These are phyloP conservation scores for Heliconius cydno DNA, from an alignment of 2,888 invertebrate species.

Conservation along the genomic window DNA sequence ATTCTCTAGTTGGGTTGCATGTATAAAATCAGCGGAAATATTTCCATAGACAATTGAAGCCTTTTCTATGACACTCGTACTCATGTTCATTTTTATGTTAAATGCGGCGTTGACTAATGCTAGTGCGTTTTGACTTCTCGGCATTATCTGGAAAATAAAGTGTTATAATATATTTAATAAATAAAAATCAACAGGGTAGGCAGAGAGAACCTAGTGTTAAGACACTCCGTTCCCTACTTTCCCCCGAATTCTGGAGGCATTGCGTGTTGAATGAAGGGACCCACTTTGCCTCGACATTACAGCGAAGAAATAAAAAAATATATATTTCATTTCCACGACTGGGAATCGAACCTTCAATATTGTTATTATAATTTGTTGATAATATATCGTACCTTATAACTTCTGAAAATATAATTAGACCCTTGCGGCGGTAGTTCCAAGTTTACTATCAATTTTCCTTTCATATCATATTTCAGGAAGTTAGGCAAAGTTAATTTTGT, in stretches of 20 bases:
- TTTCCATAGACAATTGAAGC: constrained; percentile 87
- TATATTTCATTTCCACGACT: too few relatives aligned
- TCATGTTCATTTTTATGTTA: constrained; percentile 76
- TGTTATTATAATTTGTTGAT: background rate
- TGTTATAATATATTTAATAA: background rate
- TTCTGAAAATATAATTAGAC: constrained; percentile 79
- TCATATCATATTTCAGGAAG: constrained; percentile 85
- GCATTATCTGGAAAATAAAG: constrained; percentile 85
- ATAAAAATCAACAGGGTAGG: too few relatives aligned
- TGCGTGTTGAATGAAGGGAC: background rate
- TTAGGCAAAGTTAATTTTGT: constrained; percentile 65
- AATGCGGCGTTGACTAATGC: constrained; percentile 91
- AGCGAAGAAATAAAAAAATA: too few relatives aligned
- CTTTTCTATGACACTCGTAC: constrained; percentile 57
- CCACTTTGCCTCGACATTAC: too few relatives aligned
- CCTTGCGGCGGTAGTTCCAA: constrained; percentile 83
- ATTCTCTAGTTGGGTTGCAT: constrained; percentile 84
- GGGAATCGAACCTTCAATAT: background rate
- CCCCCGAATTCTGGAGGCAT: background rate
- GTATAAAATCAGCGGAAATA: constrained; percentile 81
- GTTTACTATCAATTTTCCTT: constrained; percentile 84
- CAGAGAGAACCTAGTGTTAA: too few relatives aligned
- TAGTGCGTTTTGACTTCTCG: constrained; percentile 89
- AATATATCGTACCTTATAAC: constrained; percentile 84
- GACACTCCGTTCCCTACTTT: too few relatives aligned